Percentiles rank a stretch among this genome's conserved stretches.
phyloP scores from a whole-genome alignment of 2,797 vertebrate species.

The Varecia variegata region DNA sequence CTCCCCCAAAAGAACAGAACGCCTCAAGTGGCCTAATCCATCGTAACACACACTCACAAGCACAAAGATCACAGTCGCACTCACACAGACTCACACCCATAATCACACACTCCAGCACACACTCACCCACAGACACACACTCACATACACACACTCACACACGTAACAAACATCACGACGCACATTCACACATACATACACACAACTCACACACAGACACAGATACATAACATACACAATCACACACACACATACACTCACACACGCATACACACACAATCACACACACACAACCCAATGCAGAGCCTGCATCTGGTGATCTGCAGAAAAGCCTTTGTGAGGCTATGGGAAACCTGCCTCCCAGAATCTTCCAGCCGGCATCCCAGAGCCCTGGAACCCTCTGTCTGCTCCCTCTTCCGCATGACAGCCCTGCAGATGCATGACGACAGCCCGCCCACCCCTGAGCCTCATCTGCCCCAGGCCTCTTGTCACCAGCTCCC shows the following conservation, averaged over 20 bases:
- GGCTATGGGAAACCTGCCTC: background rate
- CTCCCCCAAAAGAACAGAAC: background rate
- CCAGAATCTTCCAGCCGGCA: background rate
- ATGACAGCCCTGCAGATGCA: conserved; percentile 57
- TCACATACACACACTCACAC: background rate
- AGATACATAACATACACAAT: background rate
- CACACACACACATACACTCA: too few relatives aligned
- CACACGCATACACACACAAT: too few relatives aligned
- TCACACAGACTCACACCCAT: background rate
- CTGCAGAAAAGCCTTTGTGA: background rate
- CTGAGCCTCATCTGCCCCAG: conserved; percentile 28
- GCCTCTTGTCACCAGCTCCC: conserved; percentile 59
- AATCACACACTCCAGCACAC: background rate
- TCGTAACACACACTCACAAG: background rate
- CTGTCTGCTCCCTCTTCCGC: conserved; percentile 56
- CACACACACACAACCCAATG: background rate
- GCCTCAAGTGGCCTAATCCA: background rate
- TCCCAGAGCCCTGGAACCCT: background rate
- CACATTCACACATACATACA: background rate
- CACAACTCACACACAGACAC: background rate
- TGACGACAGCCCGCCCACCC: conserved; percentile 45
- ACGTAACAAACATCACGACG: background rate
- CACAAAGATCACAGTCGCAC: background rate
- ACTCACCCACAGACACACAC: background rate
- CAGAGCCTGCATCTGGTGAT: background rate